A percentile compares a stretch with the other conserved stretches of the same genome.
Evolutionary conservation across 2,113 vertebrate genomes (phyloP).

Genomic region (Mesoclemmys tuberculata): DNA sequence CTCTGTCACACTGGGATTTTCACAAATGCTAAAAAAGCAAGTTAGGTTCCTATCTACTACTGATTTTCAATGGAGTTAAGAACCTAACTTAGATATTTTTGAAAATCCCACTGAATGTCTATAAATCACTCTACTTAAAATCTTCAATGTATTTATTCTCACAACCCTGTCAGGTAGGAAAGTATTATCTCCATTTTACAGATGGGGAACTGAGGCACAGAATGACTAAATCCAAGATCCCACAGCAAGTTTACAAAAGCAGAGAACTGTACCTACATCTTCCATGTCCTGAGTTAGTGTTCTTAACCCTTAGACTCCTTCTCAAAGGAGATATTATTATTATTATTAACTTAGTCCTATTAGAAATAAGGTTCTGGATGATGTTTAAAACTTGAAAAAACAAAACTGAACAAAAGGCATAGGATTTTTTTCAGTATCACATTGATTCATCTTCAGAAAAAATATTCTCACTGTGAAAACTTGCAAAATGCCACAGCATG

Average conservation of each 20-base stretch:
- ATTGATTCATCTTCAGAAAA: not conserved
- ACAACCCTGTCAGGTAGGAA: not conserved
- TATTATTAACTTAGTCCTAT: not conserved
- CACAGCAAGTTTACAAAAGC: rapidly evolving
- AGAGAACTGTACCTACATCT: not conserved
- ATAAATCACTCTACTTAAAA: not conserved
- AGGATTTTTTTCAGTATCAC: not conserved
- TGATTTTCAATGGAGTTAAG: not conserved
- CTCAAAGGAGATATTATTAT: not conserved
- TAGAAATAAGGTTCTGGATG: not conserved
- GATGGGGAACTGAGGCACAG: not conserved
- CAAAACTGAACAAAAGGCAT: not conserved
- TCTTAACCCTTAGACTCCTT: not conserved
- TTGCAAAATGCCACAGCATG: not conserved
- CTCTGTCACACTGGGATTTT: not conserved
- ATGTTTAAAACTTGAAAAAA: not conserved
- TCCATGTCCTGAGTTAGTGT: not conserved
- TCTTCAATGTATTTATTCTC: not conserved
- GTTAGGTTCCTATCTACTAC: not conserved
- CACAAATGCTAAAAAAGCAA: not conserved
- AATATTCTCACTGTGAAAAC: not conserved
- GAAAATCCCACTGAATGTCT: not conserved
- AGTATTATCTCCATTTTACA: not conserved
- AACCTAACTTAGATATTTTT: not conserved
- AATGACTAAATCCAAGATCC: not conserved